These are phyloP conservation scores for Polydrusus cervinus DNA, from an alignment of 2,888 invertebrate species.

Conservation along the genomic window DNA sequence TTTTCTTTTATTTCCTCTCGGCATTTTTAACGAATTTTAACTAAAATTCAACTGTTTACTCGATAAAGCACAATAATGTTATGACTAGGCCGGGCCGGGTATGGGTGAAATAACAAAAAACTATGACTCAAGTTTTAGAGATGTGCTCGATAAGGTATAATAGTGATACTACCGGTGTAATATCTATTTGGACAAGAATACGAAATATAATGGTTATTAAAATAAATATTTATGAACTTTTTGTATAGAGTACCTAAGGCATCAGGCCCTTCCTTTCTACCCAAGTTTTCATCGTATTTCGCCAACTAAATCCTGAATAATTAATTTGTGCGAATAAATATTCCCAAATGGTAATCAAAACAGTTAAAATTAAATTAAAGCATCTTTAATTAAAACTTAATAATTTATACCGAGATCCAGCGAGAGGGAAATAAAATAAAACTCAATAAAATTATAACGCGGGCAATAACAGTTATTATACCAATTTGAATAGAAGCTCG, in stretches of 20 bases:
- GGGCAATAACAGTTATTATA: constrained; percentile 61
- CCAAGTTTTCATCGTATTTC: not conserved
- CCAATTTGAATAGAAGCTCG: constrained; percentile 57
- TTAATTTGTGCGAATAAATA: constrained; percentile 27
- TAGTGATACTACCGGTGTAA: too few relatives aligned
- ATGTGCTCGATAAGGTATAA: too few relatives aligned
- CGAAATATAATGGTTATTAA: too few relatives aligned
- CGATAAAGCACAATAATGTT: too few relatives aligned
- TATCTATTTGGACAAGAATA: too few relatives aligned
- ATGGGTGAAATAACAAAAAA: too few relatives aligned
- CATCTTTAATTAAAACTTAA: constrained; percentile 44
- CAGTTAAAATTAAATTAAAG: constrained; percentile 36
- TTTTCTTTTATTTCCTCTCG: too few relatives aligned
- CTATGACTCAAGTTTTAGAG: too few relatives aligned
- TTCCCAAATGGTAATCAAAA: constrained; percentile 27
- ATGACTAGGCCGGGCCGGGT: too few relatives aligned
- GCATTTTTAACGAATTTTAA: too few relatives aligned
- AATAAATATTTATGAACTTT: too few relatives aligned
- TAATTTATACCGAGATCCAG: constrained; percentile 26
- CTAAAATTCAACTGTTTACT: too few relatives aligned
- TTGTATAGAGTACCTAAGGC: not conserved
- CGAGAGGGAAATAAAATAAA: constrained; percentile 35
- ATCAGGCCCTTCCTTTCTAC: not conserved
- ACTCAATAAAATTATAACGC: constrained; percentile 59
- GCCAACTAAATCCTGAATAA: constrained; percentile 14